phyloP scores from a whole-genome alignment of 2,888 invertebrate species.

The Bibio marci region DNA sequence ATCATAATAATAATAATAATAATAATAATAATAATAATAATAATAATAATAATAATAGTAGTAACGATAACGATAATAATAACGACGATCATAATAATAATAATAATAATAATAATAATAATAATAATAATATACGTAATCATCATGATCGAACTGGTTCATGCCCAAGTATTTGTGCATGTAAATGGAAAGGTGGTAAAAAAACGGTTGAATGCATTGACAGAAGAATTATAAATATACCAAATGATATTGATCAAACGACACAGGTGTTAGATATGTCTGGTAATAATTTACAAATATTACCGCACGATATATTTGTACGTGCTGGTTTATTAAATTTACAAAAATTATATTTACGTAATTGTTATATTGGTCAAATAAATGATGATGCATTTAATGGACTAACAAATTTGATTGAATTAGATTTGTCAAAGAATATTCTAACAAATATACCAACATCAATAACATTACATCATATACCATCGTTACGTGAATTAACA shows the following conservation, averaged over 20 bases:
- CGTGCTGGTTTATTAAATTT: conserved; percentile 68
- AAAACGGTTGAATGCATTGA: conserved; percentile 83
- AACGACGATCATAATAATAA: conserved; percentile 2
- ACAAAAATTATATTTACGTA: conserved; percentile 69
- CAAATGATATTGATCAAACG: conserved; percentile 69
- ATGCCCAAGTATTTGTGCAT: conserved; percentile 64
- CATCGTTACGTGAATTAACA: conserved; percentile 65
- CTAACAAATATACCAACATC: conserved; percentile 63
- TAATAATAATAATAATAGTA: conserved; percentile 1
- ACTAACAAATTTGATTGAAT: conserved; percentile 74
- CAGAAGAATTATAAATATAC: conserved; percentile 65
- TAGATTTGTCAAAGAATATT: conserved; percentile 73
- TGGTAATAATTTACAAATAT: conserved; percentile 68
- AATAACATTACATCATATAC: conserved; percentile 54
- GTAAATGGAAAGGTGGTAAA: conserved; percentile 91
- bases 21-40: not conserved
- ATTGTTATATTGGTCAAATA: conserved; percentile 72
- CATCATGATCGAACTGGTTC: conserved; percentile 33
- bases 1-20: conserved; percentile 2
- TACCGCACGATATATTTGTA: conserved; percentile 67
- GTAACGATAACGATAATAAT: not conserved
- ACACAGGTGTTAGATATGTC: conserved; percentile 85
- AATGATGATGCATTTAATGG: conserved; percentile 71
- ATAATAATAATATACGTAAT: conserved; percentile 9
- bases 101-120: conserved; percentile 12